Evolutionary conservation across 1,140 invertebrate species (phyloP).

Genomic region (Drosophila oshimai): DNA sequence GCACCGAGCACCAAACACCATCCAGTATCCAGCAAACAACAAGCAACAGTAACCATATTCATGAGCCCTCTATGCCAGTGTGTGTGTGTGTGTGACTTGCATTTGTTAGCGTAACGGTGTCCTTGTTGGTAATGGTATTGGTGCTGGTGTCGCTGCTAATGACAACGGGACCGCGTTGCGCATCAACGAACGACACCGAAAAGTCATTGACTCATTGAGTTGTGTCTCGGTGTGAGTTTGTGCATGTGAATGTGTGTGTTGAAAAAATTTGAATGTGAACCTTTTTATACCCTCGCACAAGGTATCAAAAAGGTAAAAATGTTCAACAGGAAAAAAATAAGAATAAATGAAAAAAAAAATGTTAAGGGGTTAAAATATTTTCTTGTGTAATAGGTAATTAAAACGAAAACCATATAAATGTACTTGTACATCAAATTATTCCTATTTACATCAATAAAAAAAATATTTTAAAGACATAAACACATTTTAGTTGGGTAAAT

Average conservation of each 20-base stretch:
- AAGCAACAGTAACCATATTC: conserved; percentile 39
- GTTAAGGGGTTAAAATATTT: no score
- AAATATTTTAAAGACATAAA: no score
- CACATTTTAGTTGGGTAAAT: no score
- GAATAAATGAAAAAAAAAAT: no score
- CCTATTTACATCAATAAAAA: no score
- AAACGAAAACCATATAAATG: no score
- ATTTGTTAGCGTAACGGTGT: conserved; percentile 34
- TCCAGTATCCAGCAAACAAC: conserved; percentile 22
- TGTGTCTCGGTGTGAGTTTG: conserved; percentile 24
- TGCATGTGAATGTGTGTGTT: conserved; percentile 17
- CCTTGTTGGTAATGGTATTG: conserved; percentile 1
- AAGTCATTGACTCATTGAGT: conserved; percentile 80
- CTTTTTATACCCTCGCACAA: not conserved
- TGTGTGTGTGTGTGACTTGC: conserved; percentile 7
- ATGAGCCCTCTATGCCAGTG: conserved; percentile 5
- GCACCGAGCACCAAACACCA: conserved; percentile 1
- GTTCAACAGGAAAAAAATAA: no score
- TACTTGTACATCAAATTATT: no score
- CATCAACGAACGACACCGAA: conserved; percentile 77
- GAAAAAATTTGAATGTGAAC: not conserved
- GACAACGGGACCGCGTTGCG: conserved; percentile 72
- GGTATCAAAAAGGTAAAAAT: not conserved
- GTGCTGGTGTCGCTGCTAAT: conserved; percentile 73
- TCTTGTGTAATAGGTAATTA: no score